Evolutionary conservation across 2,113 vertebrate species (phyloP).

Genomic region (Myiagra hebetior): DNA sequence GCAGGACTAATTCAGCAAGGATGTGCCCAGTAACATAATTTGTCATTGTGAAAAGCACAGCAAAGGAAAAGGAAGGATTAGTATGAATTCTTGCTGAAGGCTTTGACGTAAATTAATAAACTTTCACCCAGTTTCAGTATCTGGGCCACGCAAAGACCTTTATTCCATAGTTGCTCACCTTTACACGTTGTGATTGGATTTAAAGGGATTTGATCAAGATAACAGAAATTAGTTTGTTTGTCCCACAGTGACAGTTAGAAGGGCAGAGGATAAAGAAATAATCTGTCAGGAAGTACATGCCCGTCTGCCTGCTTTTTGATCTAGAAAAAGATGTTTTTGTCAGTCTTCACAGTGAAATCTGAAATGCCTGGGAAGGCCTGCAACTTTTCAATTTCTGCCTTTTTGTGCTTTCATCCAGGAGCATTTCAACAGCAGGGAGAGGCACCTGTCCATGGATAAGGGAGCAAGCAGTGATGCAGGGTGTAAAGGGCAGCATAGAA

Average conservation of each 20-base stretch:
- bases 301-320: background rate
- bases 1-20: background rate
- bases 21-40: background rate
- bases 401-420: background rate
- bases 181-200: background rate
- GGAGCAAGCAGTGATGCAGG: background rate
- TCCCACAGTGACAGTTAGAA: background rate
- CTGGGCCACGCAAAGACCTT: background rate
- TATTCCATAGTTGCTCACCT: background rate
- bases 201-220: background rate
- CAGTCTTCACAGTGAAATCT: background rate
- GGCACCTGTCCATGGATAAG: background rate
- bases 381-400: background rate
- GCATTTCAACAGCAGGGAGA: background rate
- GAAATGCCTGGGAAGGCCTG: background rate
- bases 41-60: background rate
- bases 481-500: background rate
- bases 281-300: background rate
- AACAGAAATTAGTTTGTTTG: background rate
- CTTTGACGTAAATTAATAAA: background rate
- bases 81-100: background rate
- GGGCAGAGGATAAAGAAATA: constrained; percentile 9
- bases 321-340: background rate
- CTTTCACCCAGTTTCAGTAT: background rate
- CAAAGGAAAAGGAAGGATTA: background rate